Percentiles rank a stretch among this genome's conserved stretches.
phyloP scores from a whole-genome alignment of 2,113 vertebrate species.

The Gavia stellata region DNA sequence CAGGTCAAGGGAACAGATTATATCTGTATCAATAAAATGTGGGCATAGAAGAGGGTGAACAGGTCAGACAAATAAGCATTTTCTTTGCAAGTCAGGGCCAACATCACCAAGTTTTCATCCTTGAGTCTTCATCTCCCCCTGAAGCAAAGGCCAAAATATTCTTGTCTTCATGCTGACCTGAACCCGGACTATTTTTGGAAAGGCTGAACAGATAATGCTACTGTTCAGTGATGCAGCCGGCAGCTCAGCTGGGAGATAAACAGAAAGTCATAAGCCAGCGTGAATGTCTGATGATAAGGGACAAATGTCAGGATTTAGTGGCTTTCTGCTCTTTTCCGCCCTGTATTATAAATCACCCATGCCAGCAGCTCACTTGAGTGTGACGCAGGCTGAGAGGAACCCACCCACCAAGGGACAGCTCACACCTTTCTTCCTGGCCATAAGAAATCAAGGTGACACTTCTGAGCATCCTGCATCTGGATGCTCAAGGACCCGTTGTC shows the following conservation, averaged over 20 bases:
- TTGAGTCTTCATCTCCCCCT: background rate
- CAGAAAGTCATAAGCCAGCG: background rate
- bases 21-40: background rate
- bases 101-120: background rate
- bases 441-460: background rate
- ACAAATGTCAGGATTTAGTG: background rate
- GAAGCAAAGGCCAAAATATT: background rate
- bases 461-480: background rate
- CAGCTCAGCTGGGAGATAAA: background rate
- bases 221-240: background rate
- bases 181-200: background rate
- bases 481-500: accelerated
- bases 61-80: accelerated
- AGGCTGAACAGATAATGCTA: background rate
- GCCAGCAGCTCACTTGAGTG: background rate
- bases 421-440: background rate
- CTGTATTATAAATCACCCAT: background rate
- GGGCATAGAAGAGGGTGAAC: background rate
- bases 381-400: background rate
- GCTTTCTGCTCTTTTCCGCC: background rate
- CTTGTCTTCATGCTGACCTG: background rate
- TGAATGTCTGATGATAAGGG: background rate
- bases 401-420: background rate
- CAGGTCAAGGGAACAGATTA: accelerated
- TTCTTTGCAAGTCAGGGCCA: background rate